These are phyloP conservation scores for Parnassius glacialis DNA, from an alignment of 2,888 invertebrate genomes.

Conservation along the genomic window DNA sequence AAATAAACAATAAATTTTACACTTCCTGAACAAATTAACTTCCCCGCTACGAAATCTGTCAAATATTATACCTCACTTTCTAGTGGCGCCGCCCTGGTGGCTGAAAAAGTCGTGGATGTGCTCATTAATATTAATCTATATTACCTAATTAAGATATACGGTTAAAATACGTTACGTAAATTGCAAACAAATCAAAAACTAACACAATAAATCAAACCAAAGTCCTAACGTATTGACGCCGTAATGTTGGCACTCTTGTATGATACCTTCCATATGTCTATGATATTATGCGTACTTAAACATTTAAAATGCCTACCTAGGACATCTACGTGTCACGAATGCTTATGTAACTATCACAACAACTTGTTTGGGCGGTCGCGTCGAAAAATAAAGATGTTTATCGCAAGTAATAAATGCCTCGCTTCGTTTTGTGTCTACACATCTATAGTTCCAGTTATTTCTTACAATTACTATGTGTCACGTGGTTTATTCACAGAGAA, in stretches of 20 bases:
- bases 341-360: slow-evolving; percentile 25
- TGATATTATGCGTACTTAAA: not conserved
- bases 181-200: too few relatives aligned
- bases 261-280: not conserved
- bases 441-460: slow-evolving; percentile 1
- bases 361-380: slow-evolving; percentile 25
- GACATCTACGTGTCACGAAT: slow-evolving; percentile 36
- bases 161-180: too few relatives aligned
- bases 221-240: not conserved
- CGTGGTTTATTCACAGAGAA: too few relatives aligned
- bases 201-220: too few relatives aligned
- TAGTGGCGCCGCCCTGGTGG: too few relatives aligned
- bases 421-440: slow-evolving; percentile 6
- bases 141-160: too few relatives aligned
- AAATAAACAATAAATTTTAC: too few relatives aligned
- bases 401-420: slow-evolving; percentile 13
- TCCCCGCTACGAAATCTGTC: too few relatives aligned
- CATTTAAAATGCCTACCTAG: slow-evolving; percentile 27
- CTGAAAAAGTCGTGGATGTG: too few relatives aligned
- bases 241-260: not conserved
- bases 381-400: slow-evolving; percentile 24
- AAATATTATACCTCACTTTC: too few relatives aligned
- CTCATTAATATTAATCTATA: too few relatives aligned
- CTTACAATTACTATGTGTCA: not conserved
- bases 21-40: too few relatives aligned